Evolutionary conservation across 2,113 vertebrate species (phyloP).

Genomic region (Chionodraco myersi): DNA sequence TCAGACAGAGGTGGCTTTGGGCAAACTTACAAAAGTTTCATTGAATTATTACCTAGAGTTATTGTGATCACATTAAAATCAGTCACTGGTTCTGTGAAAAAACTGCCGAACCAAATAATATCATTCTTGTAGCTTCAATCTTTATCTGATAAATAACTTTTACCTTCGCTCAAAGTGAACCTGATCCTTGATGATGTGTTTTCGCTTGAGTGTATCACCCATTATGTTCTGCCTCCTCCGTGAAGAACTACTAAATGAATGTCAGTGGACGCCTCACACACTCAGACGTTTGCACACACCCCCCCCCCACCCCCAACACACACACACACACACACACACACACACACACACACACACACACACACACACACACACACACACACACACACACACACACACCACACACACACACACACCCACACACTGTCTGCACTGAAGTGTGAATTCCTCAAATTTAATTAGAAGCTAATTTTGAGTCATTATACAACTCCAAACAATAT

Average conservation of each 20-base stretch:
- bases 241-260: slow-evolving; percentile 64
- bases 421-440: slow-evolving; percentile 73
- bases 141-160: slow-evolving; percentile 26
- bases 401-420: slow-evolving; percentile 54
- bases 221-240: slow-evolving; percentile 58
- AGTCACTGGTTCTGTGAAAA: not conserved
- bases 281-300: not conserved
- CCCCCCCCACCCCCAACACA: slow-evolving; percentile 32
- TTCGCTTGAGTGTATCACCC: slow-evolving; percentile 39
- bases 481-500: slow-evolving; percentile 82
- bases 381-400: slow-evolving; percentile 38
- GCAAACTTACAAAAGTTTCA: not conserved
- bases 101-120: not conserved
- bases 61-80: slow-evolving; percentile 16
- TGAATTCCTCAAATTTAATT: slow-evolving; percentile 83
- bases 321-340: slow-evolving; percentile 48
- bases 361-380: slow-evolving; percentile 2
- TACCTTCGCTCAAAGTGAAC: slow-evolving; percentile 43
- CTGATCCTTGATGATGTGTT: slow-evolving; percentile 39
- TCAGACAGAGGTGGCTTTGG: not conserved
- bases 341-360: slow-evolving; percentile 45
- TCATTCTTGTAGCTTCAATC: slow-evolving; percentile 6
- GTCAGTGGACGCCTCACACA: slow-evolving; percentile 39
- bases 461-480: slow-evolving; percentile 82
- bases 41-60: not conserved